Base-by-base conservation (phyloP, 2,113 vertebrate species). In the Austrofundulus limnaeus region DNA sequence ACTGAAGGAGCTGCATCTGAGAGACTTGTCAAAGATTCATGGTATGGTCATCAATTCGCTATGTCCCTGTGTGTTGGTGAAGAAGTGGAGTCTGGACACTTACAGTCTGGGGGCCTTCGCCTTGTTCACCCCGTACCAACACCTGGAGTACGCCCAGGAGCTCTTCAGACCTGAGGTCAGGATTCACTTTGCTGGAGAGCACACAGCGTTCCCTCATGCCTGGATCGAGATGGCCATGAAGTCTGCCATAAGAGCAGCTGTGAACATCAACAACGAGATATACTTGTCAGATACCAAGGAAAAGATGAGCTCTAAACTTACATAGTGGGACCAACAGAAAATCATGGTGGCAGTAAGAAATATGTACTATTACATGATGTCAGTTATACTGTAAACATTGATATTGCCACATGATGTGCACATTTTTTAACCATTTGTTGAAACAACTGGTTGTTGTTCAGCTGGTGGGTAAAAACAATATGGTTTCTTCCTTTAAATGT, bases 201-300 rank as follows among this genome's bases (percentile, higher is more conserved):
- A 97, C 54, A 45, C 93, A 0, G 83, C 88, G 0, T 81, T 78
- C 11, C 94, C 94, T 0, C 94, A 94, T 0, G 92, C 56, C 31
- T 97, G 95, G 95, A 93, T 94, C 0, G 95, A 97, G 42, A 93
- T 93, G 0, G 52, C 94, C 52, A 87, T 95, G 79, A 95, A 94
- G 61, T 92, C 95, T 0, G 94, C 93, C 0, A 0, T 95, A 21
- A 87, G 83, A 69, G 94, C 92, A 0, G 93, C 93, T 0, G 74
- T 45, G 25, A 88, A 91, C 50, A 93, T 95, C 3, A 92, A 95
- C 20, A 75, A 53, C 25, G n/a, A n/a, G n/a, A n/a, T n/a, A n/a
- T n/a, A n/a, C n/a, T n/a, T n/a, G n/a, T n/a, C n/a, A n/a, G n/a
- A n/a, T n/a, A n/a, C n/a, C n/a, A n/a, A n/a, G n/a, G n/a, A n/a